phyloP scores from a whole-genome alignment of 2,797 vertebrate species.

The Manis pentadactyla region DNA sequence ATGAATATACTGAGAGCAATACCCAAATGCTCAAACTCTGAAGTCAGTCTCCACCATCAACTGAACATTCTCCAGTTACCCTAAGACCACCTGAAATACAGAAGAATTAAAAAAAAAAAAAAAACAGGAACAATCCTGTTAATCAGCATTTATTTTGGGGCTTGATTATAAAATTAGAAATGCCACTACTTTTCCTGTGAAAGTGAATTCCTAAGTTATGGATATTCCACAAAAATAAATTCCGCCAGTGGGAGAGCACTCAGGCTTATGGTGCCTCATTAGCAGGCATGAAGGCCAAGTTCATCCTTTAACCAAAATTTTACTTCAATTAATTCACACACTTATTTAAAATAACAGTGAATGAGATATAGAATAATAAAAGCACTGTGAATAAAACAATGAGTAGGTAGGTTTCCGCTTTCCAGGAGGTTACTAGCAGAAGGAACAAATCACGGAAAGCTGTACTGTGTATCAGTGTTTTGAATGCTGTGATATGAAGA shows the following conservation, averaged over 20 bases:
- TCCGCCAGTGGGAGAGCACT: neutral
- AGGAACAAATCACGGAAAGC: neutral
- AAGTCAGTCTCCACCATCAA: neutral
- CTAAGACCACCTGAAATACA: neutral
- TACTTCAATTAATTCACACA: neutral
- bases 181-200: neutral
- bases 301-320: neutral
- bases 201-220: neutral
- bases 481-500: neutral
- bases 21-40: neutral
- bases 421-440: neutral
- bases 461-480: neutral
- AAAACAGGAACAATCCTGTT: neutral
- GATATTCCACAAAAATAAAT: neutral
- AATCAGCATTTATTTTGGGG: neutral
- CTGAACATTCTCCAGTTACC: neutral
- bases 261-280: neutral
- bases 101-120: neutral
- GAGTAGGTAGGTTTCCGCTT: neutral
- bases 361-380: neutral
- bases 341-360: neutral
- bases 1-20: neutral
- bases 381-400: neutral
- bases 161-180: neutral
- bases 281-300: neutral